Evolutionary conservation across 2,797 vertebrate genomes (phyloP), one percentile per base, ranked within the genome.

Genomic region (Malacoraja senta): DNA sequence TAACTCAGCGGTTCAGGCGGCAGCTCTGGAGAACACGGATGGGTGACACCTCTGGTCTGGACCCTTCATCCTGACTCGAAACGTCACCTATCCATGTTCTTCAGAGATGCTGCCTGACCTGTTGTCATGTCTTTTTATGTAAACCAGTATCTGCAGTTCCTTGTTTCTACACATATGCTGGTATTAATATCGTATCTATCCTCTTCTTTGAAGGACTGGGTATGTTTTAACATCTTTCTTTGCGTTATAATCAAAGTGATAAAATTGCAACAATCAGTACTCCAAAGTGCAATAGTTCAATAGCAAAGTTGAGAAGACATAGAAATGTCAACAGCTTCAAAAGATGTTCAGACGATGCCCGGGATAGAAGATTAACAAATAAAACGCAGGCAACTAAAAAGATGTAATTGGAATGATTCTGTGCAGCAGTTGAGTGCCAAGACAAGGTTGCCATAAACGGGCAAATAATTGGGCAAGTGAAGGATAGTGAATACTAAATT

Each of bases 401-500:
- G 19, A 35, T 63, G n/a, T 3, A 10, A 65, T 63, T 88, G 61
- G 84, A 65, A 88, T 68, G 65, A 88, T 88, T 88, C 15, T 35
- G 63, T 68, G 17, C 3, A 68, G 58, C 58, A 63, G n/a, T 0
- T 68, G 84, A 19, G 84, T 35, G 68, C 17, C 84, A 88, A 35
- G 61, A 32, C n/a, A 8, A 88, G 84, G 68, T 53, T 15, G 7
- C 17, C 3, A 63, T 88, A 88, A 88, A 88, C 84, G 65, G 84
- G 84, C 15, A 68, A 88, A 68, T 68, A 68, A 68, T 68, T 88
- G 84, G 8, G 61, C 65, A 68, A 68, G n/a, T 68, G 17, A 84
- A 88, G n/a, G 61, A 32, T 24, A 21, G 84, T 68, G 61, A 88
- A 88, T 32, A 88, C 61, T 88, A 88, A 88, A 68, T 65, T 88